phyloP scores from a whole-genome alignment of 2,113 vertebrate species.

The Stictonetta naevosa region DNA sequence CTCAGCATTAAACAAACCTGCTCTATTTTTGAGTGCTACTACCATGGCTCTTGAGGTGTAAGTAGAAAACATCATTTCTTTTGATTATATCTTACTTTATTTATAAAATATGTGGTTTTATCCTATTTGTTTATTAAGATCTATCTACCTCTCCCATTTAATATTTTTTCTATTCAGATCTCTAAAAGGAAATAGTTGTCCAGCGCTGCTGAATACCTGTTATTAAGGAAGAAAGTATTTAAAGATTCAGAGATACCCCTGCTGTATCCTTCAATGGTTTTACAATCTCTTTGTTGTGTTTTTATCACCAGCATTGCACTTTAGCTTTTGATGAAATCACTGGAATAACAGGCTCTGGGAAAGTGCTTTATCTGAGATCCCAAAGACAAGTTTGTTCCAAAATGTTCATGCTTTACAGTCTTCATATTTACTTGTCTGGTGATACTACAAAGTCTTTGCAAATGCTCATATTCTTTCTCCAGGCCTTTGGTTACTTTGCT shows the following conservation, averaged over 20 bases:
- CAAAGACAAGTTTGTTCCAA: constrained; percentile 53
- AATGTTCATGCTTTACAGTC: constrained; percentile 30
- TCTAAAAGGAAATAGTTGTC: constrained; percentile 42
- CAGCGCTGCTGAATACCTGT: constrained; percentile 9
- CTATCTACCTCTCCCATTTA: background rate
- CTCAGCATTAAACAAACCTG: background rate
- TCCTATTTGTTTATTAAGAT: constrained; percentile 21
- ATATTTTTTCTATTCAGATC: constrained; percentile 27
- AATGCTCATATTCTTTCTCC: constrained; percentile 19
- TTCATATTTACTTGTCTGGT: constrained; percentile 6
- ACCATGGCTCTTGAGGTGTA: background rate
- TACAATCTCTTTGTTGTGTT: constrained; percentile 44
- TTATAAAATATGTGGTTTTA: background rate
- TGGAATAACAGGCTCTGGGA: background rate
- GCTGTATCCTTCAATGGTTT: constrained; percentile 31
- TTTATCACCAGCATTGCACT: constrained; percentile 39
- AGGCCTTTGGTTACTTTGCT: constrained; percentile 3
- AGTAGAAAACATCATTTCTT: background rate
- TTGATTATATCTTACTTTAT: background rate
- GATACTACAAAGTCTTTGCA: constrained; percentile 12
- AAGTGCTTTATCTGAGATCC: constrained; percentile 53
- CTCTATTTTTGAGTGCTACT: background rate
- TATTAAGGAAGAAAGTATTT: constrained; percentile 24
- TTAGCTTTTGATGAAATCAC: constrained; percentile 53
- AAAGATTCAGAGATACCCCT: constrained; percentile 52